A percentile compares a stretch with the other conserved stretches of the same genome.
Conservation (phyloP, 2,888 invertebrate genomes). For the Antitype chi region DNA sequence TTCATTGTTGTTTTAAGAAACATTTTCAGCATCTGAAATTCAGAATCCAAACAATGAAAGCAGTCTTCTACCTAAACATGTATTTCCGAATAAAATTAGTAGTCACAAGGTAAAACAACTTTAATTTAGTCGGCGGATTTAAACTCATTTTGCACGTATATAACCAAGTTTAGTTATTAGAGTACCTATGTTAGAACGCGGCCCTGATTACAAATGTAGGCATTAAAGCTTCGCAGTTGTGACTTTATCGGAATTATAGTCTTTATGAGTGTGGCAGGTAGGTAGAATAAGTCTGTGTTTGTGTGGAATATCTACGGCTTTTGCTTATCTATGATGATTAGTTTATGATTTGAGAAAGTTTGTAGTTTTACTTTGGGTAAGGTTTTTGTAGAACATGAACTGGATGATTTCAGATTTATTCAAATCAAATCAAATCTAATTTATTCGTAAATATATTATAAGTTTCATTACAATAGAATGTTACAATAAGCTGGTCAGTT, state of each 20-base stretch:
- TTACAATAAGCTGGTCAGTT: no score
- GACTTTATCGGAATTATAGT: slow-evolving; percentile 58
- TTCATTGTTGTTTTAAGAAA: not conserved
- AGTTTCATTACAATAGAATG: no score
- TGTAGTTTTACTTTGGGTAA: not conserved
- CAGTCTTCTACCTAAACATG: slow-evolving; percentile 12
- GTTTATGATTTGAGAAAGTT: not conserved
- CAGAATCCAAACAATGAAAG: not conserved
- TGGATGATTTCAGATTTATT: not conserved
- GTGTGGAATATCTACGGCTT: slow-evolving; percentile 13
- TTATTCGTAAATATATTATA: no score
- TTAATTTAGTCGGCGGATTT: slow-evolving; percentile 45
- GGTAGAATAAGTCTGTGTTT: slow-evolving; percentile 26
- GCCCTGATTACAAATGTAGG: slow-evolving; percentile 60
- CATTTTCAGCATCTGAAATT: not conserved
- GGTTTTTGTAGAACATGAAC: not conserved
- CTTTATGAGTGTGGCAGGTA: slow-evolving; percentile 47
- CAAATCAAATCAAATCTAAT: no score
- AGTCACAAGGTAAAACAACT: slow-evolving; percentile 45
- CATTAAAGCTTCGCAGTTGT: slow-evolving; percentile 54
- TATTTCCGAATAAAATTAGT: slow-evolving; percentile 53
- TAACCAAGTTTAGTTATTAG: slow-evolving; percentile 58
- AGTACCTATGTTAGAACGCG: slow-evolving; percentile 59
- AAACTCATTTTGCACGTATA: slow-evolving; percentile 57
- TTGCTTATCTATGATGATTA: slow-evolving; percentile 25